phyloP scores from a whole-genome alignment of 2,113 vertebrate species.

The Vulpes ferrilata region DNA sequence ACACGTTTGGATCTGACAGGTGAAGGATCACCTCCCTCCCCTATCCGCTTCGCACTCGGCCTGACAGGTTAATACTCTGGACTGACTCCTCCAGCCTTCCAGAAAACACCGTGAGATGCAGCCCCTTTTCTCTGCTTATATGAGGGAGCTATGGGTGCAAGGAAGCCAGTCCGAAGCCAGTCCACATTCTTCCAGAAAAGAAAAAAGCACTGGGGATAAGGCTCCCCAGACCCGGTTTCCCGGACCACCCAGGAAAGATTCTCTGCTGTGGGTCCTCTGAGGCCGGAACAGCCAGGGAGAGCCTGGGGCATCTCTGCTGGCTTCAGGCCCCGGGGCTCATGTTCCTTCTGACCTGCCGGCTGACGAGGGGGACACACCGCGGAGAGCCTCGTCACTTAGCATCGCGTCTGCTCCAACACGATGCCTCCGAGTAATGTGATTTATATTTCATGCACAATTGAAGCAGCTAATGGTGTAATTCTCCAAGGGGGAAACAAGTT shows the following conservation, averaged over 20 bases:
- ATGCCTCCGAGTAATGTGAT: conserved; percentile 92
- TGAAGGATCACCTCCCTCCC: neutral
- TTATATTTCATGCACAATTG: conserved; percentile 94
- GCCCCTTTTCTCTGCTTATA: neutral
- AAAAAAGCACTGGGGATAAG: neutral
- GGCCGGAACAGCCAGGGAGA: conserved; percentile 75
- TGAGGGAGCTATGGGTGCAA: neutral
- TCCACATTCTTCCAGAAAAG: neutral
- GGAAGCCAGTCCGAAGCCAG: neutral
- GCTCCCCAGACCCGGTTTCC: neutral
- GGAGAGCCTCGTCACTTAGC: conserved; percentile 90
- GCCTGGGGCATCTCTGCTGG: conserved; percentile 79
- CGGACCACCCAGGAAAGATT: neutral
- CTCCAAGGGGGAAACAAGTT: conserved; percentile 92
- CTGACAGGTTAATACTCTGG: neutral
- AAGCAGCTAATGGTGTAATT: conserved; percentile 93
- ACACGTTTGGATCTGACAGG: neutral
- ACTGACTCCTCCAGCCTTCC: neutral
- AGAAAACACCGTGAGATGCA: neutral
- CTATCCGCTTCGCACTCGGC: neutral
- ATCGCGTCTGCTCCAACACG: conserved; percentile 88
- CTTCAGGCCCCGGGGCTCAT: conserved; percentile 81
- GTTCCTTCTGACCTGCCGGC: conserved; percentile 86
- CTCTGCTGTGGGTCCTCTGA: neutral
- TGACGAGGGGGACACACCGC: conserved; percentile 85